Conservation (phyloP, 2,113 vertebrate genomes). For the Ginglymostoma cirratum region DNA sequence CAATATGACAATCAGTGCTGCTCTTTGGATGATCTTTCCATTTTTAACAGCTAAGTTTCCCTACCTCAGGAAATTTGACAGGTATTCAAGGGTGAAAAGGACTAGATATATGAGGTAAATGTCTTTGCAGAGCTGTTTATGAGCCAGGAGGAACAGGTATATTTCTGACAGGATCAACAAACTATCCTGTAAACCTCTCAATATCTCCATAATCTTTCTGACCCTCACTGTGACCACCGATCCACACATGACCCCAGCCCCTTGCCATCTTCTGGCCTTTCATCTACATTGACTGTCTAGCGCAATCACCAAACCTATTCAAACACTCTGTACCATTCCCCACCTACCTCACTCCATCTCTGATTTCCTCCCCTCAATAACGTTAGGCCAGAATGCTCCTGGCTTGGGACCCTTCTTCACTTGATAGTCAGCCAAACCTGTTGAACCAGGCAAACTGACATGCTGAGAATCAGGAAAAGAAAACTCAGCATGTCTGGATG, state of each 20-base stretch:
- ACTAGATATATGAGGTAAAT: neutral
- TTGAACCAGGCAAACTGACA: neutral
- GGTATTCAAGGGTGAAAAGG: neutral
- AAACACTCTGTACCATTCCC: too few species aligned
- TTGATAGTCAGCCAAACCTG: neutral
- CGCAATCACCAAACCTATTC: neutral
- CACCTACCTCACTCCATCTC: neutral
- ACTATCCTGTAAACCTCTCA: neutral
- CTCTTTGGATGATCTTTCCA: neutral
- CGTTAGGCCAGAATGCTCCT: neutral
- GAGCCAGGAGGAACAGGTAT: neutral
- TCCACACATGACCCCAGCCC: neutral
- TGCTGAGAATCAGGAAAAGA: neutral
- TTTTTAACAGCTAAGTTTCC: neutral
- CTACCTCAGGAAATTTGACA: neutral
- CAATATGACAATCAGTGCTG: too few species aligned
- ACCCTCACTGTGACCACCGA: too few species aligned
- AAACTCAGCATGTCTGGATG: neutral
- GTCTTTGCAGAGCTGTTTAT: neutral
- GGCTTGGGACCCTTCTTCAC: neutral
- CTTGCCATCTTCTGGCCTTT: neutral
- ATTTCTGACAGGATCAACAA: neutral
- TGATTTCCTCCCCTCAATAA: neutral
- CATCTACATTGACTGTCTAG: neutral
- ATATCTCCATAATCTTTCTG: neutral